Base-by-base conservation (phyloP, 1,140 invertebrate species). In the Drosophila neocordata region DNA sequence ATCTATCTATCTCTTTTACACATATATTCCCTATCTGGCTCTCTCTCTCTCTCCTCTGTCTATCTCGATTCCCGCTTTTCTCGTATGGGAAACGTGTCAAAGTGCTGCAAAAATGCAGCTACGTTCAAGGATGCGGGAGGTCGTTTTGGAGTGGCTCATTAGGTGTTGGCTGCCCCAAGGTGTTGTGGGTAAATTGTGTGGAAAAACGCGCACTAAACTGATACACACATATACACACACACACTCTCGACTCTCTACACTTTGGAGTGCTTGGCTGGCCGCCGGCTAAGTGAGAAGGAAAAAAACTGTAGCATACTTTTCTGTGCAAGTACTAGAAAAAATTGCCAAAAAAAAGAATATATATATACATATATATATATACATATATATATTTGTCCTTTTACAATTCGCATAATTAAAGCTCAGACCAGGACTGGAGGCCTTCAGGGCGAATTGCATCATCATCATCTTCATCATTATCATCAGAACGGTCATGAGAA, bases 61-160 rank as follows among this genome's bases (percentile, higher is more conserved):
- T 20, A 48, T 48, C 8, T n/a, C 44, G 24, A 13, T 51, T 55
- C 8, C 18, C 44, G 24, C 13, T 51, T 55, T 56, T 53, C 60
- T 69, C 67, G 51, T 65, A 61, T 53, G 66, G 67, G 69, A 62
- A 83, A 88, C 83, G 83, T 88, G 83, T 88, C 79, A 77, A 87
- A 88, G 83, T 88, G 83, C 76, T 88, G 69, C 41, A 74, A 83
- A 87, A 88, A 77, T 79, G 75, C 83, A 72, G 65, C 67, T 57
- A 41, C 48, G n/a, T 65, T 63, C 61, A 59, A 51, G 37, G 44
- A 67, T 74, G 71, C 34, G n/a, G 13, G 51, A 18, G 24, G 58
- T 48, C 34, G 31, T 24, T 60, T 31, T 65, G 65, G 60, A 88
- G 83, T 88, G 83, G 66, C 83, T 88, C 83, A 88, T 88, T 88